Evolutionary conservation across 2,113 vertebrate species (phyloP), one percentile per base, ranked within the genome.

Genomic region (Chelonoidis abingdonii): DNA sequence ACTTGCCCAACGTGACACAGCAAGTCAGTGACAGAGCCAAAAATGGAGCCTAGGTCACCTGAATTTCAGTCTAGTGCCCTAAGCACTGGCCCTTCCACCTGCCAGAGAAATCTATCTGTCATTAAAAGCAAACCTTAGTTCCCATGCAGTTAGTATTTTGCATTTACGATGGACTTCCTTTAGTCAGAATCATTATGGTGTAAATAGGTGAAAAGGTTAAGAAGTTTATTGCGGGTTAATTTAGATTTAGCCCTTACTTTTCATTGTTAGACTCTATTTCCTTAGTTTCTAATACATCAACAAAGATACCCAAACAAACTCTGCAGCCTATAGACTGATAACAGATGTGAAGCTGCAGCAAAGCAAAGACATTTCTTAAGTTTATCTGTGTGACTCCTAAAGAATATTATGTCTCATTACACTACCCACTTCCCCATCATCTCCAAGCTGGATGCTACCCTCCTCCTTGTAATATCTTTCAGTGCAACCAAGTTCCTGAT

Each of bases 191-290:
- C 88, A 80, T 54, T 44, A 88, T 95, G 94, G 84, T 93, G 79
- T 81, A 94, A 95, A 95, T 75, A 93, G 84, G 82, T 87, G 86
- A 57, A 94, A 93, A 90, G 72, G 93, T 93, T 92, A 95, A 93
- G 80, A 52, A 49, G 10, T 57, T 95, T 92, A 31, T 8, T 84
- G 38, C 52, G 54, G 41, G 47, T 78, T 78, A 78, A 29, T n/a
- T 16, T 72, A 24, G 69, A 89, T 94, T 92, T 91, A 78, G 41
- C 56, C 88, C 35, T 22, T 44, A 22, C 75, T 80, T 95, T 92
- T 82, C 90, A 44, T n/a, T 1, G 0, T 89, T 87, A 65, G 38
- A 76, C 78, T 89, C 83, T 86, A 62, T 92, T 90, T 91, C 75
- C 87, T 94, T 84, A 17, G 75, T 79, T 85, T 86, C 21, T 59